A percentile compares a stretch with the other conserved stretches of the same genome.
Evolutionary conservation across 2,888 invertebrate species (phyloP).

Genomic region (Philonicus albiceps): DNA sequence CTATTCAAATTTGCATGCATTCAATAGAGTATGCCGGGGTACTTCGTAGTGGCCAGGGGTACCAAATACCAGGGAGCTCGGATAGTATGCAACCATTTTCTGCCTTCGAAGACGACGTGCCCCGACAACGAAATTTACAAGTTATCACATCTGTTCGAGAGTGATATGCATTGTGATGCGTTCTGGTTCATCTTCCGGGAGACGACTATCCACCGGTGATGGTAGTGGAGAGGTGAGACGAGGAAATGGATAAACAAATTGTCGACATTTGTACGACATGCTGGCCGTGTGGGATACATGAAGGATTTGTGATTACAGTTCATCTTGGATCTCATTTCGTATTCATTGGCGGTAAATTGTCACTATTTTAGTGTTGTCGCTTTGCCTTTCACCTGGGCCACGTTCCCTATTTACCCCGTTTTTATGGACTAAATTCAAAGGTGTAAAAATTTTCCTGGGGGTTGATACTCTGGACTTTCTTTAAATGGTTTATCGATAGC

Average conservation of each 20-base stretch:
- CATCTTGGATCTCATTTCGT: neutral
- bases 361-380: neutral
- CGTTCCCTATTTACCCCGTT: neutral
- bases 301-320: constrained; percentile 47
- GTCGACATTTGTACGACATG: constrained; percentile 56
- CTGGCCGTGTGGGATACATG: constrained; percentile 59
- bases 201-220: constrained; percentile 51
- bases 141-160: constrained; percentile 56
- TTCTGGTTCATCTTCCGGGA: constrained; percentile 55
- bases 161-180: constrained; percentile 55
- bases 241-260: constrained; percentile 55
- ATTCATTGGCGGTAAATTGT: constrained; percentile 6
- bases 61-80: constrained; percentile 60
- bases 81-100: constrained; percentile 58
- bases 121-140: constrained; percentile 54
- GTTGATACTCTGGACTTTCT: neutral
- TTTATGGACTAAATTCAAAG: neutral
- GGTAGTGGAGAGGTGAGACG: constrained; percentile 51
- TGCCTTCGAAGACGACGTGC: constrained; percentile 58
- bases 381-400: neutral
- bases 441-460: neutral
- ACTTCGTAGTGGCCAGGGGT: neutral
- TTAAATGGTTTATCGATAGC: neutral
- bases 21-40: neutral
- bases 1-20: constrained; percentile 53